Evolutionary conservation across 2,888 invertebrate genomes (phyloP), one percentile per base, ranked within the genome.

Genomic region (Drosophila conformis): DNA sequence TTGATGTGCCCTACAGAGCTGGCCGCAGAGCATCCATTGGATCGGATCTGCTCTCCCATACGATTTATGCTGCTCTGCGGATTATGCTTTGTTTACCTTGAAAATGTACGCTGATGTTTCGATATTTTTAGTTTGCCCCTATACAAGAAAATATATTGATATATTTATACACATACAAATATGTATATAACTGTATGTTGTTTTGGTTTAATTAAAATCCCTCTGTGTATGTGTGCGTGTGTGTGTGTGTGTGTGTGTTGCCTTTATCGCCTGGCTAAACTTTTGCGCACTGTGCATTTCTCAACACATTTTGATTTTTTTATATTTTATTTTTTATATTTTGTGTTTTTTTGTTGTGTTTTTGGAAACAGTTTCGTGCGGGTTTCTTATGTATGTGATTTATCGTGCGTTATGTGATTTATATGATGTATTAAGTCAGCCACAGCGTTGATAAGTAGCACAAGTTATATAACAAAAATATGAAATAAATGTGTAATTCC

Each of bases 71-170:
- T 68, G 60, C 76, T 82, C 66, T 80, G 71, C 65, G 69, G 76
- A 83, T 83, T 75, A 78, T 85, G 75, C 73, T 83, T 87, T 88
- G 88, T 87, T 87, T 87, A 87, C 87, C 87, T 87, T 87, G 87
- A 87, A 85, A 87, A 78, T 76, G 76, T 76, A 59, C 57, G 65
- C 71, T 59, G 65, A 61, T 66, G 70, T 69, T 60, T 54, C 59
- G 57, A 62, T 82, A 87, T 86, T 80, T 86, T 76, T 86, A 86
- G 88, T 74, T 73, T 52, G 27, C 66, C 65, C 58, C 58, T 36
- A 73, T 52, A 40, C 46, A 42, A 48, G 13, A 64, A 57, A 73
- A 70, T 67, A 69, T 62, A 29, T 31, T 59, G 31, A 31, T 66
- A 54, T 54, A 59, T 46, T n/a, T 64, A 18, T 56, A 21, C 25